phyloP scores from a whole-genome alignment of 2,797 vertebrate genomes.

The Cryptoprocta ferox region DNA sequence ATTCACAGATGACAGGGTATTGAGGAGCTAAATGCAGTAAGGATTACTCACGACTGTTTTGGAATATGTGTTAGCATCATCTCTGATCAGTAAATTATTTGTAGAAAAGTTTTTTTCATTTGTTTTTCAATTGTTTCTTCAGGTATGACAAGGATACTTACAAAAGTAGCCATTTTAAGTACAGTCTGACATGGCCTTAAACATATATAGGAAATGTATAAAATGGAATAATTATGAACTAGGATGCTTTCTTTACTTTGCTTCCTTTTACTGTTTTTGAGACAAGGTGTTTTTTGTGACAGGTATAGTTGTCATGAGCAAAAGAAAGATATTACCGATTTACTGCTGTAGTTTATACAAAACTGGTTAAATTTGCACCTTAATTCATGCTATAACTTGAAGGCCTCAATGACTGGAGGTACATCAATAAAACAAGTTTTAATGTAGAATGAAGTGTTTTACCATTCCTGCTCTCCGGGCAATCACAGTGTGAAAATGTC shows the following conservation, averaged over 20 bases:
- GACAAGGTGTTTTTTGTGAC: not conserved
- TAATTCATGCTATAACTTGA: not conserved
- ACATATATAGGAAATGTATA: not conserved
- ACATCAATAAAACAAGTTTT: not conserved
- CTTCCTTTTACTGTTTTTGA: not conserved
- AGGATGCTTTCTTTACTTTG: not conserved
- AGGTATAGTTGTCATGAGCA: not conserved
- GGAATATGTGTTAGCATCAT: not conserved
- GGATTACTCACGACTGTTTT: not conserved
- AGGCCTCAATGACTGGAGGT: not conserved
- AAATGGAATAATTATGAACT: not conserved
- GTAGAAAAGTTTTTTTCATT: not conserved
- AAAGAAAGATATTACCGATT: not conserved
- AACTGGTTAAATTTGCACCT: slow-evolving; percentile 39
- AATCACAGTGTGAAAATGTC: slow-evolving; percentile 97
- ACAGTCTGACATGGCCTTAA: not conserved
- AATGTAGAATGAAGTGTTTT: slow-evolving; percentile 77
- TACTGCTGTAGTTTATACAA: not conserved
- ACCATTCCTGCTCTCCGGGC: slow-evolving; percentile 98
- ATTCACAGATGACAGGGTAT: not conserved
- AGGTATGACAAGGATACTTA: not conserved
- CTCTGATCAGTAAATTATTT: not conserved
- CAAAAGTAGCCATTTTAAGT: not conserved
- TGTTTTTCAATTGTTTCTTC: not conserved
- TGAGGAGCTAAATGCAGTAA: not conserved